A percentile compares a stretch with the other conserved stretches of the same genome.
These are phyloP conservation scores for Amblyjoppa fuscipennis DNA, from an alignment of 2,888 invertebrate species.

Conservation along the genomic window DNA sequence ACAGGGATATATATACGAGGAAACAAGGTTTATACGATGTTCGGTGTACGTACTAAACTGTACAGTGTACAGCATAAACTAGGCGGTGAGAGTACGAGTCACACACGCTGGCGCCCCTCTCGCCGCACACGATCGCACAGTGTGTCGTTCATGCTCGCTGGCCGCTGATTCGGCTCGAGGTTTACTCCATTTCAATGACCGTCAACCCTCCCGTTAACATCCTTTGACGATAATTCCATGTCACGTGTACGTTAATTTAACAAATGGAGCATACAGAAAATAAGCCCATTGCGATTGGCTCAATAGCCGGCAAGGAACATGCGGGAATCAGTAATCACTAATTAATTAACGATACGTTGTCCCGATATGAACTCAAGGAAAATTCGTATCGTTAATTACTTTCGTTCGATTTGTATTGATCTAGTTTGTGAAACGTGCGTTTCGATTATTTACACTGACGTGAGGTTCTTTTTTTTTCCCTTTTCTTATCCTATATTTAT, in stretches of 20 bases:
- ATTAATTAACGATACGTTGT: not conserved
- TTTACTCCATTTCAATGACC: constrained; percentile 28
- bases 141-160: constrained; percentile 37
- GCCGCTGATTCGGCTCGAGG: constrained; percentile 29
- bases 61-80: constrained; percentile 58
- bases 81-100: constrained; percentile 22
- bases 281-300: not conserved
- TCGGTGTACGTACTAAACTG: constrained; percentile 59
- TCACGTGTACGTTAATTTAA: constrained; percentile 17
- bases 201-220: constrained; percentile 15
- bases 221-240: constrained; percentile 17
- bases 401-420: not conserved
- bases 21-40: constrained; percentile 65
- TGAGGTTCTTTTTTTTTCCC: not conserved
- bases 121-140: constrained; percentile 4
- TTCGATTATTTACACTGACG: too few species aligned
- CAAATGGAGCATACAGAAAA: not conserved
- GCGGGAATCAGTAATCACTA: not conserved
- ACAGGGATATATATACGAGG: constrained; percentile 45
- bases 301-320: too few species aligned
- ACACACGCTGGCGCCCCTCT: not conserved
- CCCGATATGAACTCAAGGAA: not conserved
- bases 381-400: not conserved
- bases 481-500: not conserved
- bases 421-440: not conserved